Conservation (phyloP, 2,797 vertebrate genomes). For the Typhlichthys eigenmanni region DNA sequence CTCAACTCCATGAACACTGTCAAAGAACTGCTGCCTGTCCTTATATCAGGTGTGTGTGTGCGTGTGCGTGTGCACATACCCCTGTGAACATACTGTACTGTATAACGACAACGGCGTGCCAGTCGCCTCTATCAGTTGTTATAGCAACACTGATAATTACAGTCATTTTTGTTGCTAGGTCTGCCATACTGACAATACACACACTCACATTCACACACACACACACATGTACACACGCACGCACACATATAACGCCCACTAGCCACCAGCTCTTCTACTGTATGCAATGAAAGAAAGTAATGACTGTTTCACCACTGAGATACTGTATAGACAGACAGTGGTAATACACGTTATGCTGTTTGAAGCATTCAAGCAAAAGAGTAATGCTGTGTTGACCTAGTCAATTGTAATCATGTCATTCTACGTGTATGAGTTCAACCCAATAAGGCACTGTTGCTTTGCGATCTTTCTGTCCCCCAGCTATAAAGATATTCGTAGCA, state of each 20-base stretch:
- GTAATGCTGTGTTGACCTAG: no score
- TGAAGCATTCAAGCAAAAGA: no score
- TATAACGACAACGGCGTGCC: conserved; percentile 12
- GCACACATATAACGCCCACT: not conserved
- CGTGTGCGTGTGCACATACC: not conserved
- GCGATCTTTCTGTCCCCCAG: conserved; percentile 62
- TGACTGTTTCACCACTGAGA: not conserved
- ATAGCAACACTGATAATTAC: conserved; percentile 76
- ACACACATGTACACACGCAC: conserved; percentile 6
- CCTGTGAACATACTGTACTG: not conserved
- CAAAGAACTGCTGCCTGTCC: conserved; percentile 93
- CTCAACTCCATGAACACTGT: conserved; percentile 95
- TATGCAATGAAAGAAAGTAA: conserved; percentile 16
- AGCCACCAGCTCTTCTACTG: conserved; percentile 13
- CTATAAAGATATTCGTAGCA: conserved; percentile 97
- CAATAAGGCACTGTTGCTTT: not conserved
- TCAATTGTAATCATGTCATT: not conserved
- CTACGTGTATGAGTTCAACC: not conserved
- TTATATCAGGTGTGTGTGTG: conserved; percentile 88
- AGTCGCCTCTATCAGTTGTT: conserved; percentile 57
- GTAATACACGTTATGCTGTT: no score
- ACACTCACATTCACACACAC: not conserved
- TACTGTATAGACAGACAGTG: not conserved
- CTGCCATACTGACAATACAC: conserved; percentile 38
- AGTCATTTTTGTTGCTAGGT: conserved; percentile 64